These are phyloP conservation scores for Tetanocera ferruginea DNA, from an alignment of 2,888 invertebrate genomes.

Conservation along the genomic window DNA sequence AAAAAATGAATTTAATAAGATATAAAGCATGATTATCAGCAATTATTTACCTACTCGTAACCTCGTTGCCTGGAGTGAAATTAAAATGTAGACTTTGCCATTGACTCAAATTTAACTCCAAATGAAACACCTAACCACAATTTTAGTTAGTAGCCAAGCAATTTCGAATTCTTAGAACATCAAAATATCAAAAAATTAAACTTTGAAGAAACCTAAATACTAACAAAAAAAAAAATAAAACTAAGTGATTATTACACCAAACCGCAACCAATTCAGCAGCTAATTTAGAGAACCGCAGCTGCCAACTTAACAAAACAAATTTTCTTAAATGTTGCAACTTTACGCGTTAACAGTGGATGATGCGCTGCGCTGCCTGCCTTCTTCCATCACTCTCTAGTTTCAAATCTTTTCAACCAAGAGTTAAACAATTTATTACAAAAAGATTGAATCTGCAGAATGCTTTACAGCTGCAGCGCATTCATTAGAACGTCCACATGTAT, in stretches of 20 bases:
- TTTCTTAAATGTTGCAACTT: slow-evolving; percentile 4
- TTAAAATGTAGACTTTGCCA: too few relatives aligned
- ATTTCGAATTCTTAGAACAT: slow-evolving; percentile 11
- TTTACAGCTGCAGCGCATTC: not conserved
- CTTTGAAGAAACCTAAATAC: not conserved
- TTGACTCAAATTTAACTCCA: too few relatives aligned
- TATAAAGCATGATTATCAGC: too few relatives aligned
- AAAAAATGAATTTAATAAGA: too few relatives aligned
- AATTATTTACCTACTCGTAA: too few relatives aligned
- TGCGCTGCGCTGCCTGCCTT: too few relatives aligned
- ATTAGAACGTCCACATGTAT: slow-evolving; percentile 10
- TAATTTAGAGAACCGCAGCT: slow-evolving; percentile 3
- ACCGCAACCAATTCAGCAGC: slow-evolving; percentile 19
- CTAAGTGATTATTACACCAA: not conserved
- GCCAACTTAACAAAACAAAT: slow-evolving; percentile 16
- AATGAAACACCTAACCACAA: not conserved
- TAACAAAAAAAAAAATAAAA: not conserved
- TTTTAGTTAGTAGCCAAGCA: not conserved
- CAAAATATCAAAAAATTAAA: slow-evolving; percentile 1
- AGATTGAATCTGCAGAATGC: slow-evolving; percentile 10
- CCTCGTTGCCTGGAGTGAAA: too few relatives aligned
- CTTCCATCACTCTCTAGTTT: not conserved
- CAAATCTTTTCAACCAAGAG: not conserved
- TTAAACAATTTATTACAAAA: slow-evolving; percentile 23
- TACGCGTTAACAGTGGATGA: too few relatives aligned